Evolutionary conservation across 2,888 invertebrate species (phyloP).

Genomic region (Flabesymbios commensalis): DNA sequence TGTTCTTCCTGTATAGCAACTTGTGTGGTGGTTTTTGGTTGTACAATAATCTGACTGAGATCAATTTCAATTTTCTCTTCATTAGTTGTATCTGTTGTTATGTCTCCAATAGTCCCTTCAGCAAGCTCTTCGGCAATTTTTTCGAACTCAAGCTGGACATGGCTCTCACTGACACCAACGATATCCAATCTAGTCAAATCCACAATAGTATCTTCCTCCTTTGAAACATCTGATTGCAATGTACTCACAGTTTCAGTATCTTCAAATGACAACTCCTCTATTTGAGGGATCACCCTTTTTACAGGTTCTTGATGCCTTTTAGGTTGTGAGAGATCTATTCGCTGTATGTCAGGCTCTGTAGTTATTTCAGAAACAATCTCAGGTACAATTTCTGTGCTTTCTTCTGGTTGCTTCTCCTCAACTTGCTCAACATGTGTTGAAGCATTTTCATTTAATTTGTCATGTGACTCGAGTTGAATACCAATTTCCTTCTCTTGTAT

Average conservation of each 20-base stretch:
- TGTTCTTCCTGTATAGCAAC: conserved; percentile 18
- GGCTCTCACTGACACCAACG: not conserved
- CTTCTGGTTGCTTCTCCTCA: too few relatives aligned
- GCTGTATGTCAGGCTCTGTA: too few relatives aligned
- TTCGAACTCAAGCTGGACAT: conserved; percentile 5
- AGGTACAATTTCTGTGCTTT: too few relatives aligned
- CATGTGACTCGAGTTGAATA: not conserved
- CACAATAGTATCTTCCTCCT: conserved; percentile 17
- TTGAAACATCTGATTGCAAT: not conserved
- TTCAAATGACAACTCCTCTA: conserved; percentile 6
- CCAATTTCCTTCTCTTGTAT: not conserved
- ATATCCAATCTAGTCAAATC: conserved; percentile 10
- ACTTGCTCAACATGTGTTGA: too few relatives aligned
- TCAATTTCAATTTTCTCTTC: conserved; percentile 19
- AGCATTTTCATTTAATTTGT: too few relatives aligned
- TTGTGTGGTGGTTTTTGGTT: conserved; percentile 16
- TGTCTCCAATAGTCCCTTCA: conserved; percentile 5
- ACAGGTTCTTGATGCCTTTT: too few relatives aligned
- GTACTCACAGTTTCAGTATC: conserved; percentile 3
- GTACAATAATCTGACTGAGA: conserved; percentile 15
- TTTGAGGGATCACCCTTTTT: conserved; percentile 1
- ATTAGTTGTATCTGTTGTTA: conserved; percentile 6
- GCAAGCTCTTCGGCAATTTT: conserved; percentile 14
- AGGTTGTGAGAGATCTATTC: too few relatives aligned
- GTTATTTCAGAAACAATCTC: too few relatives aligned